Percentiles rank a stretch among this genome's conserved stretches.
phyloP scores from a whole-genome alignment of 1,140 invertebrate genomes.

The Ericerus pela region DNA sequence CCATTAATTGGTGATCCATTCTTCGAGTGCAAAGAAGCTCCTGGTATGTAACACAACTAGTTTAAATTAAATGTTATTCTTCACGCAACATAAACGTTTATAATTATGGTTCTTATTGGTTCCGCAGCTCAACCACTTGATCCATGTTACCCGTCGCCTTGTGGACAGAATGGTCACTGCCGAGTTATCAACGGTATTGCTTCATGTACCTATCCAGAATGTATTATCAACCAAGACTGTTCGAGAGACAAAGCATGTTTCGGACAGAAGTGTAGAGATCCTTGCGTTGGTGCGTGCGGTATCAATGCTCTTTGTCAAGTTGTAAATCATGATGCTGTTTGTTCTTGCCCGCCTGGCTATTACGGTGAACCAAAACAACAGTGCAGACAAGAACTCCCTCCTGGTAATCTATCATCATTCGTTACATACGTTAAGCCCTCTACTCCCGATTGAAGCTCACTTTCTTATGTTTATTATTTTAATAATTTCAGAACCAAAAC shows the following conservation, averaged over 20 bases:
- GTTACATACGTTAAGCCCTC: too few species aligned
- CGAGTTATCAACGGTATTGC: constrained; percentile 49
- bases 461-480: background rate
- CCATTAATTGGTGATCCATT: constrained; percentile 61
- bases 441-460: too few species aligned
- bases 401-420: too few species aligned
- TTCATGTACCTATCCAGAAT: constrained; percentile 67
- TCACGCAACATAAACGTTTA: background rate
- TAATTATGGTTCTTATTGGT: background rate
- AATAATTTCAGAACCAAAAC: constrained; percentile 41
- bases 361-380: constrained; percentile 62
- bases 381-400: constrained; percentile 34
- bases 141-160: constrained; percentile 67
- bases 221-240: constrained; percentile 70
- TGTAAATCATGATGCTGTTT: constrained; percentile 64
- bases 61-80: background rate
- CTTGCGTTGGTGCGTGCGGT: constrained; percentile 64
- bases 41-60: constrained; percentile 26
- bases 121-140: constrained; percentile 35
- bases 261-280: constrained; percentile 62
- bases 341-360: constrained; percentile 61
- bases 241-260: constrained; percentile 63
- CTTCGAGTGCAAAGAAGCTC: constrained; percentile 42
- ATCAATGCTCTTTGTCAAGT: constrained; percentile 69
- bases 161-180: constrained; percentile 63